Evolutionary conservation across 2,888 invertebrate genomes (phyloP).

Genomic region (Lepidochrysops patricia): DNA sequence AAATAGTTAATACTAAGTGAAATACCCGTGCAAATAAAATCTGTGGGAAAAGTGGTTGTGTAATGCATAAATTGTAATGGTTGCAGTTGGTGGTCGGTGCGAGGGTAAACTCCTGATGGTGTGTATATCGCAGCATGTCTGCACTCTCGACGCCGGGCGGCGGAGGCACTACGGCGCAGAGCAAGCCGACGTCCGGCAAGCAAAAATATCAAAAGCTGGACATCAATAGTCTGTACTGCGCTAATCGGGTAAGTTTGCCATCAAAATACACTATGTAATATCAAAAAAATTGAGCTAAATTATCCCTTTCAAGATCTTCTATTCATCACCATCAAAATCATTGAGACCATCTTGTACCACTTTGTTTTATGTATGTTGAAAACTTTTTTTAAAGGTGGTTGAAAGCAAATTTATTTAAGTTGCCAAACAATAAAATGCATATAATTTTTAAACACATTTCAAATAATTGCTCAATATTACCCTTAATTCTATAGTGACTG

Average conservation of each 20-base stretch:
- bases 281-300: background rate
- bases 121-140: conserved; percentile 97
- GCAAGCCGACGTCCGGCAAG: conserved; percentile 82
- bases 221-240: conserved; percentile 97
- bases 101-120: conserved; percentile 81
- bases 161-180: conserved; percentile 73
- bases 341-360: background rate
- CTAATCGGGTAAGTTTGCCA: conserved; percentile 80
- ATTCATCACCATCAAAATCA: background rate
- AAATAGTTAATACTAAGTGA: conserved; percentile 17
- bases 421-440: background rate
- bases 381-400: no score
- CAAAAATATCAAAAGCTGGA: conserved; percentile 97
- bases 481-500: background rate
- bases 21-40: conserved; percentile 24
- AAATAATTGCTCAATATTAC: background rate
- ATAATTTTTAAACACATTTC: background rate
- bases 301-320: background rate
- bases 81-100: conserved; percentile 70
- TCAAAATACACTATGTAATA: background rate
- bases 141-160: conserved; percentile 91
- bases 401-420: no score
- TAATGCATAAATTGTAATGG: conserved; percentile 38
- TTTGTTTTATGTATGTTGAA: background rate
- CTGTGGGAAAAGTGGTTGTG: conserved; percentile 36